Conservation (phyloP, 2,797 vertebrate genomes). For the Danio albolineatus region DNA sequence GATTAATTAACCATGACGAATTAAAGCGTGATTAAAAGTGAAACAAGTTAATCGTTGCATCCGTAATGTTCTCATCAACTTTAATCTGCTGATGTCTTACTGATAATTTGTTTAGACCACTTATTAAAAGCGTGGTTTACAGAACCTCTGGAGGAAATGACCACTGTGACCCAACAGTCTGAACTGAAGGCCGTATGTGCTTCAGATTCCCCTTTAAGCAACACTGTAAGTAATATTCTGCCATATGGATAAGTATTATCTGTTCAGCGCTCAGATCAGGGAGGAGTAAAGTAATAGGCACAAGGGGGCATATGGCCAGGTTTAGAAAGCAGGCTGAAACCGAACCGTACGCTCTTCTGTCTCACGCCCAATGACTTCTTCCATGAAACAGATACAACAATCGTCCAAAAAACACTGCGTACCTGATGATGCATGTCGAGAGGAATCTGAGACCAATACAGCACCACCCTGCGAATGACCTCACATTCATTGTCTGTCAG, state of each 20-base stretch:
- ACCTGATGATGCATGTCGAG: conserved; percentile 49
- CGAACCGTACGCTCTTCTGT: conserved; percentile 10
- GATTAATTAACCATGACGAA: no score
- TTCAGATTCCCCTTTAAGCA: conserved; percentile 21
- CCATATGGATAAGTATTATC: conserved; percentile 55
- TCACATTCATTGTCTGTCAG: conserved; percentile 50
- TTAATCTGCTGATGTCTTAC: no score
- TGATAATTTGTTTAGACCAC: no score
- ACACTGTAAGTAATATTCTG: conserved; percentile 55
- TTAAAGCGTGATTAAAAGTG: no score
- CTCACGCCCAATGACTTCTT: conserved; percentile 33
- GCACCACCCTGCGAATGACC: conserved; percentile 37
- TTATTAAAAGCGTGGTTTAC: no score
- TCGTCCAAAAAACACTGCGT: conserved; percentile 29
- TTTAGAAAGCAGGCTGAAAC: conserved; percentile 54
- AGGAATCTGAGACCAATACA: conserved; percentile 49
- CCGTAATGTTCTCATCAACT: no score
- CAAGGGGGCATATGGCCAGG: conserved; percentile 41
- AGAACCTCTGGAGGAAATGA: neutral
- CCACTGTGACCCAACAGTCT: neutral
- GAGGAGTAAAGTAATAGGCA: conserved; percentile 50
- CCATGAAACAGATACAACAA: conserved; percentile 43
- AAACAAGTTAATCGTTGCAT: no score
- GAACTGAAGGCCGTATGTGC: neutral
- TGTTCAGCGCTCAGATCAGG: conserved; percentile 33